phyloP scores from a whole-genome alignment of 2,888 invertebrate species.

The Amiota minor region DNA sequence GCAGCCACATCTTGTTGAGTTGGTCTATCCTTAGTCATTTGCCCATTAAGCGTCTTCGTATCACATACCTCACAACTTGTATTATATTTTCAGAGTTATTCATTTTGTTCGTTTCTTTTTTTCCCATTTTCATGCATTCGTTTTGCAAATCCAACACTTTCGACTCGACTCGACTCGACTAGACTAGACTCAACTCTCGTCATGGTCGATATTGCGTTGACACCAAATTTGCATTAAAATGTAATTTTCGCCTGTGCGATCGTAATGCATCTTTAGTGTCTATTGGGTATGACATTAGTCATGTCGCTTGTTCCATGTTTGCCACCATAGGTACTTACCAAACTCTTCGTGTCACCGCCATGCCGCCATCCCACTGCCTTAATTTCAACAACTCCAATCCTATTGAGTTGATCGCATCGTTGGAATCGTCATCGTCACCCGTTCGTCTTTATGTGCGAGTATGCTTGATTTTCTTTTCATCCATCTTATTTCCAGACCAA shows the following conservation, averaged over 20 bases:
- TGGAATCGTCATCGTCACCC: too few relatives aligned
- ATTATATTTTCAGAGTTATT: too few relatives aligned
- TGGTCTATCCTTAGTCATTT: neutral
- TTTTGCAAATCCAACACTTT: too few relatives aligned
- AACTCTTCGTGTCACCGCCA: neutral
- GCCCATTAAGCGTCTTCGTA: too few relatives aligned
- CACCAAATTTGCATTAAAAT: constrained; percentile 69
- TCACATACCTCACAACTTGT: too few relatives aligned
- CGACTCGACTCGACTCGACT: too few relatives aligned
- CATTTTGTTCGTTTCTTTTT: neutral
- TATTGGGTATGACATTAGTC: constrained; percentile 67
- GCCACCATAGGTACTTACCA: neutral
- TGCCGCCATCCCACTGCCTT: neutral
- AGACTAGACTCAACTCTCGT: constrained; percentile 43
- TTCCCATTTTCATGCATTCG: neutral
- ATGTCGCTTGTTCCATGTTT: constrained; percentile 39
- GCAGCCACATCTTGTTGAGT: neutral
- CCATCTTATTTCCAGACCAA: too few relatives aligned
- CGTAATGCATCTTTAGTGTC: constrained; percentile 67
- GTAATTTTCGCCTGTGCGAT: constrained; percentile 54
- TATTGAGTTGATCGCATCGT: neutral
- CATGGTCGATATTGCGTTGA: constrained; percentile 69
- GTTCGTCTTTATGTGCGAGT: too few relatives aligned
- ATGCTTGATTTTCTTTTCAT: too few relatives aligned
- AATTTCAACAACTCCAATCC: neutral